Base-by-base conservation (phyloP, 2,113 vertebrate genomes). In the Pipra filicauda region DNA sequence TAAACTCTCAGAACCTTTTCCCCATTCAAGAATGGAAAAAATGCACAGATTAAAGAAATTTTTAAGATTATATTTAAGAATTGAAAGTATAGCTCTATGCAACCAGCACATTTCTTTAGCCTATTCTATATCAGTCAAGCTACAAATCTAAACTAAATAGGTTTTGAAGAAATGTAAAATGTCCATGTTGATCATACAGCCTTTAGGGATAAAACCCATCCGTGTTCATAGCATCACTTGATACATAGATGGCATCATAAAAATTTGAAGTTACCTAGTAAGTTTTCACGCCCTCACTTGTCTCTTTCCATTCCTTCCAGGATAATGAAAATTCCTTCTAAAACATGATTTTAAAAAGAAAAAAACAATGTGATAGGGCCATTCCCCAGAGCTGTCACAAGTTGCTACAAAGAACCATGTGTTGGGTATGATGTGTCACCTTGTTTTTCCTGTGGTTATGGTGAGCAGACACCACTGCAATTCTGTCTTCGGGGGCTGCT, bases 381-480 rank as follows among this genome's bases (percentile, higher is more conserved):
- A 9, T 89, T 89, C 14, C 52, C 3, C 6, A 2, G 26, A 49
- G 28, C 22, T 46, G 22, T n/a, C n/a, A n/a, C n/a, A n/a, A n/a
- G n/a, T 8, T 64, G n/a, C 70, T 70, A 43, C 16, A 27, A 41
- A 35, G 39, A 71, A 33, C 64, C 3, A 2, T 41, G 44, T 2
- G 1, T 18, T 12, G 21, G 21, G 6, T 14, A 15, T 26, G 24
- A 31, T 0, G 0, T 13, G 12, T 23, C 28, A 46, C 22, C 11
- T 15, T 0, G 0, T 18, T 28, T 39, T 33, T 67, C 28, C 51
- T 2, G 1, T 16, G 26, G 26, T n/a, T 9, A 7, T 3, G 8
- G 17, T 17, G 20, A 73, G 24, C 52, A 75, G 55, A 30, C 16
- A 8, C 37, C 52, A 28, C 48, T 55, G 37, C 33, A 59, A 6